Evolutionary conservation across 2,797 vertebrate species (phyloP), one percentile per base, ranked within the genome.

Genomic region (Astyanax mexicanus): DNA sequence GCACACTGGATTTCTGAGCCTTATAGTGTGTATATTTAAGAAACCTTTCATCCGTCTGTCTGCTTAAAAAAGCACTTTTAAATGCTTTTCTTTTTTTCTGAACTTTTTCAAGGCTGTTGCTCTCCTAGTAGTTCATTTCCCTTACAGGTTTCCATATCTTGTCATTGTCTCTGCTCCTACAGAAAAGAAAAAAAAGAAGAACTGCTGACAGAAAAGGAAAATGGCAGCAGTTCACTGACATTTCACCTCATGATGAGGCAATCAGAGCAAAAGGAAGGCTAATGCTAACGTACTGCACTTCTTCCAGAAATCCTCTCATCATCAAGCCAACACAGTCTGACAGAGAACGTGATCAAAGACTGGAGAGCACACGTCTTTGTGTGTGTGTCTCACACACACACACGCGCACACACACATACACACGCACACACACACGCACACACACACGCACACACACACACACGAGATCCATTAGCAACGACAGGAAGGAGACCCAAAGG

Each of bases 401-500:
- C 40, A 25, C 61, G 58, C 51, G 32, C 38, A 67, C 64, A 67
- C 60, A 57, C 42, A 60, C 29, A 45, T 29, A 68, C 64, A 60
- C 58, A 58, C 64, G 69, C 55, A 65, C 32, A 42, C 51, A 35
- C 32, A 42, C 58, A 17, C 52, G 62, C 51, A 45, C 61, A 66
- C 51, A 44, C 49, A 68, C 64, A 72, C 69, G 66, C 42, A 67
- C 40, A 55, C 29, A 68, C 64, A 60, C 58, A 65, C 64, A 73
- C 54, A 62, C 55, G 12, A 29, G 27, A 51, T 71, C 64, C 54
- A 76, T 69, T 72, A 76, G 47, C 32, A 9, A 15, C 29, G 57
- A 42, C 67, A 81, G 80, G 77, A 65, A 75, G 74, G 44, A 77
- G 73, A 66, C 44, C n/a, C n/a, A n/a, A n/a, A n/a, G n/a, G n/a